These are phyloP conservation scores for Hemaris fuciformis DNA, from an alignment of 2,888 invertebrate genomes.

Conservation along the genomic window DNA sequence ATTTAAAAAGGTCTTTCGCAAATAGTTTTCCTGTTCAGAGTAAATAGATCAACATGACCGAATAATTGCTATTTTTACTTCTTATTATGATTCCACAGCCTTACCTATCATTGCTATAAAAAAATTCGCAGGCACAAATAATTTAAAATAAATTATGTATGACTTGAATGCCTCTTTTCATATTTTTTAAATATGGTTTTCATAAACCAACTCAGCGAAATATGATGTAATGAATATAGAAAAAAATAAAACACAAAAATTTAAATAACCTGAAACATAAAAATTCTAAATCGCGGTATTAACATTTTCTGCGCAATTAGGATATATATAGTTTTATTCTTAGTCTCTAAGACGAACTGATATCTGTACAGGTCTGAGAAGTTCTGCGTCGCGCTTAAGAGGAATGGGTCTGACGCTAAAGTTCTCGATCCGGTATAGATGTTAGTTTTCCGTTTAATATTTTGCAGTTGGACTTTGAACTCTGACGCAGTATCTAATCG, in stretches of 20 bases:
- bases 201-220: neutral
- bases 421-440: neutral
- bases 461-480: conserved; percentile 8
- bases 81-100: too few relatives aligned
- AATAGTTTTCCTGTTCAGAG: too few relatives aligned
- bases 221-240: too few relatives aligned
- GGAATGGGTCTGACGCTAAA: neutral
- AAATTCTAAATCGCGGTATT: conserved; percentile 24
- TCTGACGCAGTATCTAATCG: neutral
- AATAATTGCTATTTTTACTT: too few relatives aligned
- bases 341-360: too few relatives aligned
- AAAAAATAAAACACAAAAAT: neutral
- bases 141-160: too few relatives aligned
- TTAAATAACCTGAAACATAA: neutral
- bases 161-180: neutral
- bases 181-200: neutral
- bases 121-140: too few relatives aligned
- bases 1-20: too few relatives aligned
- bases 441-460: neutral
- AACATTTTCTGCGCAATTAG: conserved; percentile 12
- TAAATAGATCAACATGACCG: too few relatives aligned
- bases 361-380: neutral
- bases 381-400: neutral
- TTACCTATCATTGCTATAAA: too few relatives aligned
- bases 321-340: neutral